phyloP scores from a whole-genome alignment of 1,140 invertebrate genomes.

The Dreissena polymorpha region DNA sequence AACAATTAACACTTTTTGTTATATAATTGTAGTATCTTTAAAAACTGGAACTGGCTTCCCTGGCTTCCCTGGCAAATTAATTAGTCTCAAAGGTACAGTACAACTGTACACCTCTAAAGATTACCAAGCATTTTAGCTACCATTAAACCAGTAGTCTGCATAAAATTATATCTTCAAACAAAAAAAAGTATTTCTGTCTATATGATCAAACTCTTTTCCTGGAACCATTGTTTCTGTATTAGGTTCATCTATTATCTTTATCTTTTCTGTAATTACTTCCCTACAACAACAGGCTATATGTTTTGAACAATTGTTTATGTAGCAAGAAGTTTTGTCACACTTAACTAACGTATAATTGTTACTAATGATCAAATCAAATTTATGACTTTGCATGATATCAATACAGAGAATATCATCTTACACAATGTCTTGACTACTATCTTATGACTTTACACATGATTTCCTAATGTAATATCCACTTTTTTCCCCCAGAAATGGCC shows the following conservation, averaged over 20 bases:
- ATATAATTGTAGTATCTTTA: no score
- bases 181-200: neutral
- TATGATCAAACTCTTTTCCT: neutral
- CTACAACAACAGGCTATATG: constrained; percentile 5
- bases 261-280: neutral
- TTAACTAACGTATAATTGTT: constrained; percentile 9
- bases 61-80: no score
- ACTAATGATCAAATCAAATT: constrained; percentile 18
- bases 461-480: neutral
- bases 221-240: constrained; percentile 4
- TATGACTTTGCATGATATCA: constrained; percentile 13
- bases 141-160: constrained; percentile 15
- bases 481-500: neutral
- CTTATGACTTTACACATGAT: constrained; percentile 18
- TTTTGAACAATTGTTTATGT: neutral
- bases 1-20: no score
- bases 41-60: no score
- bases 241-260: neutral
- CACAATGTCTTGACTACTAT: neutral
- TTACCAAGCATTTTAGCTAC: constrained; percentile 19
- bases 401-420: constrained; percentile 17
- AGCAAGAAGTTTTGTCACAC: constrained; percentile 7
- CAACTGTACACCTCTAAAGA: neutral
- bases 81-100: constrained; percentile 9
- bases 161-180: constrained; percentile 1